Evolutionary conservation across 2,113 vertebrate species (phyloP).

Genomic region (Elanoides forficatus): DNA sequence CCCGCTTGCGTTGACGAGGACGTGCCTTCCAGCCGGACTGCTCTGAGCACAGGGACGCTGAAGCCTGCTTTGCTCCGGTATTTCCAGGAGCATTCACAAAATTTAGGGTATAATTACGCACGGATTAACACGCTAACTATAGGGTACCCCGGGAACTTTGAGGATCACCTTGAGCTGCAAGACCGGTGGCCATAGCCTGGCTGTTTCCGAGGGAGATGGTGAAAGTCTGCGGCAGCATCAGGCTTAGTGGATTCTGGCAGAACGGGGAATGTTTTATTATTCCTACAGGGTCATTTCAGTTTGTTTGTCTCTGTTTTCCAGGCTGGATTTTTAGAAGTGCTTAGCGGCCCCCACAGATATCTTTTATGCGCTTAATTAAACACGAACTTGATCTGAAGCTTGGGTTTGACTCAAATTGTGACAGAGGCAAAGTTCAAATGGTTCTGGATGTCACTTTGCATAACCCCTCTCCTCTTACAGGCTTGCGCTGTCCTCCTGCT

Average conservation of each 20-base stretch:
- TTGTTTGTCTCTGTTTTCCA: constrained; percentile 36
- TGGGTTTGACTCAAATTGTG: constrained; percentile 34
- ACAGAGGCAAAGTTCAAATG: constrained; percentile 37
- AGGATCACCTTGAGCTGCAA: neutral
- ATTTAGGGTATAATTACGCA: neutral
- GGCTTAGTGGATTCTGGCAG: neutral
- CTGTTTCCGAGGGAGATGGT: neutral
- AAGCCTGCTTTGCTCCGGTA: neutral
- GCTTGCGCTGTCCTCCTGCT: neutral
- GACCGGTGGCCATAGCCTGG: neutral
- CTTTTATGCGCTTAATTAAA: constrained; percentile 31
- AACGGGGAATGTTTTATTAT: neutral
- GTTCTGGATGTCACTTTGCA: constrained; percentile 12
- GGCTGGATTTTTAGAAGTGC: neutral
- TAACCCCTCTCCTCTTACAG: neutral
- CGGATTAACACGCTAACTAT: neutral
- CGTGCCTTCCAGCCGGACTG: accelerated
- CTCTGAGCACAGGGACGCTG: accelerated
- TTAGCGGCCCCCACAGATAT: neutral
- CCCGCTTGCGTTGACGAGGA: neutral
- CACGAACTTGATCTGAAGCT: constrained; percentile 35
- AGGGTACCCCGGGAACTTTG: neutral
- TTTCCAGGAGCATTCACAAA: neutral
- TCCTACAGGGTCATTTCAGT: neutral
- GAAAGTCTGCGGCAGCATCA: neutral